A percentile compares a stretch with the other conserved stretches of the same genome.
phyloP scores from a whole-genome alignment of 2,797 vertebrate genomes.

The Todus mexicanus region DNA sequence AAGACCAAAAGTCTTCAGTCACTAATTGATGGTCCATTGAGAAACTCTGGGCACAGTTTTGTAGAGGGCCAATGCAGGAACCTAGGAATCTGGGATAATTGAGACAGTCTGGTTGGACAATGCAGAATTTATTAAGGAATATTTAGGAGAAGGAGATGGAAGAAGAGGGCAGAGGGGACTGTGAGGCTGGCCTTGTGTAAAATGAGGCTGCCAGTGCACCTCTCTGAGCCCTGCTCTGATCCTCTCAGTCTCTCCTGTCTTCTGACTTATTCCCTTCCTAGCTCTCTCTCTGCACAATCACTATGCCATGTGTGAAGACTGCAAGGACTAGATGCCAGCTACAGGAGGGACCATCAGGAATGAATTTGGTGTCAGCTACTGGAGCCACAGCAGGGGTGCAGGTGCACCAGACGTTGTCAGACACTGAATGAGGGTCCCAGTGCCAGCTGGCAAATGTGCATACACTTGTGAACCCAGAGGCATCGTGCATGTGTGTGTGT shows the following conservation, averaged over 20 bases:
- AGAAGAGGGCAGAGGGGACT: not conserved
- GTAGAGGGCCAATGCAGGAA: not conserved
- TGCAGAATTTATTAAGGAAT: not conserved
- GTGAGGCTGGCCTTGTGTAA: not conserved
- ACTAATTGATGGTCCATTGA: not conserved
- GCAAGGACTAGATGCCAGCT: not conserved
- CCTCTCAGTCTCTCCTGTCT: not conserved
- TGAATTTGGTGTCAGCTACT: not conserved
- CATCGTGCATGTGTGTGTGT: not conserved
- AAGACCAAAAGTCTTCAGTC: not conserved
- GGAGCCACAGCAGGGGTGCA: not conserved
- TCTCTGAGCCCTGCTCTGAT: not conserved
- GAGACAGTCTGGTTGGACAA: not conserved
- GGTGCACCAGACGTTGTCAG: not conserved
- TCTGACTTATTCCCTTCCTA: not conserved
- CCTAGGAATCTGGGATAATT: not conserved
- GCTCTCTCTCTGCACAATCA: not conserved
- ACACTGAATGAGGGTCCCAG: not conserved
- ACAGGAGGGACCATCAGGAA: too few relatives aligned
- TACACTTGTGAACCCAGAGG: not conserved
- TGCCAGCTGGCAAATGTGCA: accelerated
- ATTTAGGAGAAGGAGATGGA: not conserved
- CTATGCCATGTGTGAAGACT: not conserved
- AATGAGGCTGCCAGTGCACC: accelerated
- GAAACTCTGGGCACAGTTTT: not conserved